A percentile compares a stretch with the other conserved stretches of the same genome.
phyloP scores from a whole-genome alignment of 2,888 invertebrate genomes.

The Pelosia muscerda region DNA sequence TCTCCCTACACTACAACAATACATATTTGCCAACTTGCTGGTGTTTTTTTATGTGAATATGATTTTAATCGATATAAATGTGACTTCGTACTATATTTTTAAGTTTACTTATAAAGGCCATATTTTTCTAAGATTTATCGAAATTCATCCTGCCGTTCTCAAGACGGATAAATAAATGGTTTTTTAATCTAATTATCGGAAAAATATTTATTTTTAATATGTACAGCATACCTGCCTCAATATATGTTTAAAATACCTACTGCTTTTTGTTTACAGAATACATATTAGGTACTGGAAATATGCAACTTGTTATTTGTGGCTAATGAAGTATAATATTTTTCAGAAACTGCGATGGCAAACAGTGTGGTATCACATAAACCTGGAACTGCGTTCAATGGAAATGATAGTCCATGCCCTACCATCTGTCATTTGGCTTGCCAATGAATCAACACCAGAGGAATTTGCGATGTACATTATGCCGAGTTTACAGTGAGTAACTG shows the following conservation, averaged over 20 bases:
- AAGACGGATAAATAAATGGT: no score
- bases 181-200: no score
- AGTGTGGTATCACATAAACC: conserved; percentile 95
- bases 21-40: neutral
- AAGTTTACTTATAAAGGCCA: no score
- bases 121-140: no score
- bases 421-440: conserved; percentile 93
- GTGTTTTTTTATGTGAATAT: neutral
- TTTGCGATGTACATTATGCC: conserved; percentile 94
- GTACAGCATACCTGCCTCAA: no score
- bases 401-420: conserved; percentile 94
- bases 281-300: no score
- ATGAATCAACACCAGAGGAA: conserved; percentile 92
- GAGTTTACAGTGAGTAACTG: conserved; percentile 90
- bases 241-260: no score
- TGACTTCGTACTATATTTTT: neutral
- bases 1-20: no score
- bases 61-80: neutral
- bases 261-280: no score
- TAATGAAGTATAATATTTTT: conserved; percentile 48
- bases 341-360: conserved; percentile 99
- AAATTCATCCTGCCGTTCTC: no score
- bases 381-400: conserved; percentile 94
- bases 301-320: neutral
- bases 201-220: no score